A percentile compares a stretch with the other conserved stretches of the same genome.
Conservation (phyloP, 2,113 vertebrate species). For the Petrocephalus zakoni region DNA sequence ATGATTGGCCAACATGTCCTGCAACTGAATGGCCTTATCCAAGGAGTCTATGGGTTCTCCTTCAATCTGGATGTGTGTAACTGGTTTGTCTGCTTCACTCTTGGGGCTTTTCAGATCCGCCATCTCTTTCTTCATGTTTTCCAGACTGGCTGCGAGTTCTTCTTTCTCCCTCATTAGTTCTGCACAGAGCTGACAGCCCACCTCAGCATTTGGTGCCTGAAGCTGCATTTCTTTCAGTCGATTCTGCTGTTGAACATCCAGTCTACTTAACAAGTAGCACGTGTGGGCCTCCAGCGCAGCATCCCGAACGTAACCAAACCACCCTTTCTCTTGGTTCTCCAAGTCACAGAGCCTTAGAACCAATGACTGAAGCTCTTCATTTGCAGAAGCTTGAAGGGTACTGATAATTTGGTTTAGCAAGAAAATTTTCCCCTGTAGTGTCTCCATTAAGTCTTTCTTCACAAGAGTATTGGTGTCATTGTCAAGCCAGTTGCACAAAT, state of each 20-base stretch:
- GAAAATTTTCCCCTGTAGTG: conserved; percentile 44
- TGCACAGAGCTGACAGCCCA: conserved; percentile 47
- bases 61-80: conserved; percentile 47
- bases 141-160: conserved; percentile 46
- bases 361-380: conserved; percentile 48
- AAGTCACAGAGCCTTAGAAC: conserved; percentile 35
- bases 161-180: conserved; percentile 42
- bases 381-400: conserved; percentile 35
- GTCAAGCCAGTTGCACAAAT: conserved; percentile 46
- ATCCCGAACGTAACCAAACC: conserved; percentile 49
- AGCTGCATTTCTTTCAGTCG: conserved; percentile 27
- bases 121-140: conserved; percentile 38
- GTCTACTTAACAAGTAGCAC: conserved; percentile 48
- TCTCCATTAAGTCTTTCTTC: conserved; percentile 44
- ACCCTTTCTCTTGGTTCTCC: conserved; percentile 27
- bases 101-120: conserved; percentile 27
- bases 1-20: conserved; percentile 53
- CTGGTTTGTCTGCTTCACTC: conserved; percentile 19
- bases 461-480: conserved; percentile 41
- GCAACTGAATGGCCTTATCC: conserved; percentile 53
- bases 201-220: conserved; percentile 16
- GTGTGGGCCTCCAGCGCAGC: conserved; percentile 51
- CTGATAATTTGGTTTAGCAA: conserved; percentile 45
- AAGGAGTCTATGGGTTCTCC: conserved; percentile 53
- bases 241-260: conserved; percentile 44